Conservation (phyloP, 2,113 vertebrate species). For the Mastomys coucha region DNA sequence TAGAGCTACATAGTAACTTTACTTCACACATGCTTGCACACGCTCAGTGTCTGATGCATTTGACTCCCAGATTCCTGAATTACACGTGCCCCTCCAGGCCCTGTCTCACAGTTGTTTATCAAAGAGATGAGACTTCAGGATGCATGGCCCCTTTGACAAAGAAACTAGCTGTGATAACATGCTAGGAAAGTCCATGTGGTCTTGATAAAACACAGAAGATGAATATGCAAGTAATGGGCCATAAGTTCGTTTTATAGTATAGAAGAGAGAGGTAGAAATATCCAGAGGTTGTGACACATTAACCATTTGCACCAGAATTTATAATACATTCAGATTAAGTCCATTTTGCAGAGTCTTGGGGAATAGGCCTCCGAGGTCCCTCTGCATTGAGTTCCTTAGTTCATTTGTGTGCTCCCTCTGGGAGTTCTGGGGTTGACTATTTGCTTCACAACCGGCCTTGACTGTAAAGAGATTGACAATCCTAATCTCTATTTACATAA, state of each 20-base stretch:
- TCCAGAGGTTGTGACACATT: not conserved
- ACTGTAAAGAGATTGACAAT: not conserved
- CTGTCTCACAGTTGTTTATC: not conserved
- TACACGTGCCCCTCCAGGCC: not conserved
- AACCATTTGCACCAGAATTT: not conserved
- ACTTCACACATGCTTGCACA: not conserved
- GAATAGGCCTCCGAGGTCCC: not conserved
- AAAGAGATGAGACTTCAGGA: not conserved
- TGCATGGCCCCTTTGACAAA: not conserved
- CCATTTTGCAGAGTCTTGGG: not conserved
- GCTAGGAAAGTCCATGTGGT: not conserved
- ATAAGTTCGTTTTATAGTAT: not conserved
- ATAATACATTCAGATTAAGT: not conserved
- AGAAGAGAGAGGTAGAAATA: not conserved
- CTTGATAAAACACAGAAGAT: not conserved
- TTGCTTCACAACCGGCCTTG: not conserved
- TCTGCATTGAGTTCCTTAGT: not conserved
- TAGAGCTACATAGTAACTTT: not conserved
- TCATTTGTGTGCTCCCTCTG: not conserved
- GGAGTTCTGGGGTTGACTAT: not conserved
- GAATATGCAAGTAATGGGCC: not conserved
- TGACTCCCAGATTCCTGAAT: not conserved
- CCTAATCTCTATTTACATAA: conserved; percentile 42
- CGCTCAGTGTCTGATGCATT: not conserved
- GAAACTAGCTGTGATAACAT: not conserved